These are phyloP conservation scores for Spondyliosoma cantharus DNA, from an alignment of 2,797 vertebrate genomes.

Conservation along the genomic window DNA sequence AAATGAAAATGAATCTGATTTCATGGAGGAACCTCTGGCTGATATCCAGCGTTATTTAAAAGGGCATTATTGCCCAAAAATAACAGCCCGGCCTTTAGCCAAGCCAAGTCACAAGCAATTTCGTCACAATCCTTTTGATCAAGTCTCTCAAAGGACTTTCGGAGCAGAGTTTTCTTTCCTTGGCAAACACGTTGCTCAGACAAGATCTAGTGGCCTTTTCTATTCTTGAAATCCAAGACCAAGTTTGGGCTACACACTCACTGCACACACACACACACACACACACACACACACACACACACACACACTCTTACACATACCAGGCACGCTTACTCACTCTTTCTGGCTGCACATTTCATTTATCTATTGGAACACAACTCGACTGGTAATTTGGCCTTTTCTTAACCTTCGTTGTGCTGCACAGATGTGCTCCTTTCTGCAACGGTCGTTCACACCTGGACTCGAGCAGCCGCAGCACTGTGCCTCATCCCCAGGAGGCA, in stretches of 20 bases:
- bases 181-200: constrained; percentile 63
- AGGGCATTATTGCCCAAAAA: background rate
- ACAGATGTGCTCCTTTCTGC: constrained; percentile 33
- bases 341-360: constrained; percentile 55
- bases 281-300: constrained; percentile 18
- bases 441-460: constrained; percentile 66
- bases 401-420: constrained; percentile 49
- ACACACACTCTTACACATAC: constrained; percentile 40
- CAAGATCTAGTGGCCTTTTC: constrained; percentile 70
- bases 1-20: constrained; percentile 21
- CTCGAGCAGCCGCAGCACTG: background rate
- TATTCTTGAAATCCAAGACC: constrained; percentile 68
- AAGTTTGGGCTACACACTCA: constrained; percentile 54
- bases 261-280: constrained; percentile 28
- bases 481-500: constrained; percentile 60
- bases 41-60: constrained; percentile 30
- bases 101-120: constrained; percentile 37
- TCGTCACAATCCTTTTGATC: constrained; percentile 58
- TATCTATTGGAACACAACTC: constrained; percentile 55
- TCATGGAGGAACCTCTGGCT: constrained; percentile 26
- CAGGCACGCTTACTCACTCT: constrained; percentile 50
- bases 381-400: constrained; percentile 46
- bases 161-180: constrained; percentile 47
- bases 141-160: constrained; percentile 47
- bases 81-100: constrained; percentile 15